These are phyloP conservation scores for Diachasmimorpha longicaudata DNA, from an alignment of 1,140 invertebrate species.

Conservation along the genomic window DNA sequence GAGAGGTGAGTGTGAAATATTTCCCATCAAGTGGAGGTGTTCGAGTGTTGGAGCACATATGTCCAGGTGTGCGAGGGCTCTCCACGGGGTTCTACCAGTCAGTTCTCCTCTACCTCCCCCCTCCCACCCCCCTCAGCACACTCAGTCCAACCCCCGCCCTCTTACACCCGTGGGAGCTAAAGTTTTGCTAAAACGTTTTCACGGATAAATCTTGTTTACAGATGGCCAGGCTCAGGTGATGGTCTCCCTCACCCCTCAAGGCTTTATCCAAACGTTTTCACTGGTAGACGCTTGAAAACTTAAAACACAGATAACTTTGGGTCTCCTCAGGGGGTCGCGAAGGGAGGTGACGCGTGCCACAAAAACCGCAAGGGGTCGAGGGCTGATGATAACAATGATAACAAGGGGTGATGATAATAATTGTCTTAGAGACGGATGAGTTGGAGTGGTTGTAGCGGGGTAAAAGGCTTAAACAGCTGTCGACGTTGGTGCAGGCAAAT, in stretches of 20 bases:
- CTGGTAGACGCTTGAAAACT: conserved; percentile 32
- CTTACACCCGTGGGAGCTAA: conserved; percentile 42
- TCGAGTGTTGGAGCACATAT: conserved; percentile 9
- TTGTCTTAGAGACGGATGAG: not conserved
- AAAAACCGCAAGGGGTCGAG: not conserved
- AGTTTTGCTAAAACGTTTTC: conserved; percentile 53
- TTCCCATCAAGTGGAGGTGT: conserved; percentile 44
- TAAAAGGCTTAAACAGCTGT: conserved; percentile 20
- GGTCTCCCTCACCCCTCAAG: not conserved
- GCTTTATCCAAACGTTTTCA: not conserved
- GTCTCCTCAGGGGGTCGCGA: conserved; percentile 19
- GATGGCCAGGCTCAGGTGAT: conserved; percentile 52
- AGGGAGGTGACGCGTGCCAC: not conserved
- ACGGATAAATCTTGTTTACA: conserved; percentile 54
- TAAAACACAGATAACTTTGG: conserved; percentile 40
- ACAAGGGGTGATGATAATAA: conserved; percentile 17
- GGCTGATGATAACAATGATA: conserved; percentile 13
- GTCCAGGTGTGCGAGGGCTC: conserved; percentile 18
- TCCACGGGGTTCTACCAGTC: conserved; percentile 29
- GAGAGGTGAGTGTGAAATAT: conserved; percentile 42
- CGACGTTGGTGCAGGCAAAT: not conserved
- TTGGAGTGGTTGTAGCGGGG: not conserved
- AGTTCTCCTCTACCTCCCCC: not conserved
- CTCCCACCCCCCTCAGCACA: too few species aligned
- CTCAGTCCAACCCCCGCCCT: not conserved